Percentiles rank a stretch among this genome's conserved stretches.
Conservation (phyloP, 2,113 vertebrate genomes). For the Xiphias gladius region DNA sequence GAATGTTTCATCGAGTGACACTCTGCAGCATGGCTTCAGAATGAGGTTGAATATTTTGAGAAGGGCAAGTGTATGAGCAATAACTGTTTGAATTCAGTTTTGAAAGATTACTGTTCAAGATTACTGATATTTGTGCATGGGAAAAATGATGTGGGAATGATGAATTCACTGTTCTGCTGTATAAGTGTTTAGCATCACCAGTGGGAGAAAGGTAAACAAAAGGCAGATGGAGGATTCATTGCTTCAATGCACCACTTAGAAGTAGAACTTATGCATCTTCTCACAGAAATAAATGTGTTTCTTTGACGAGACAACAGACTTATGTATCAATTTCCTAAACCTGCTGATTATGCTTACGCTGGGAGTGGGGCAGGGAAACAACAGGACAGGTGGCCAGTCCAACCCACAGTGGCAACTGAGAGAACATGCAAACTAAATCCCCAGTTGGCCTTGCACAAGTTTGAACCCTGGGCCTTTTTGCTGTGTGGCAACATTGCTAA, state of each 20-base stretch:
- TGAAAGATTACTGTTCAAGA: neutral
- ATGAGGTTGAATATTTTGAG: neutral
- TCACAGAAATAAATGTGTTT: conserved; percentile 18
- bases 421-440: neutral
- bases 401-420: conserved; percentile 5
- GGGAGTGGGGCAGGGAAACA: neutral
- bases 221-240: conserved; percentile 31
- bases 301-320: conserved; percentile 12
- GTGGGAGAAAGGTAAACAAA: conserved; percentile 17
- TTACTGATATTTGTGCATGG: neutral
- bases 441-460: neutral
- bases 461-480: neutral
- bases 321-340: conserved; percentile 28
- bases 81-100: neutral
- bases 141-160: neutral
- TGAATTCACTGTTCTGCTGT: conserved; percentile 2
- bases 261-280: conserved; percentile 21
- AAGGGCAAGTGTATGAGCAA: neutral
- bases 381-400: conserved; percentile 5
- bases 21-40: neutral
- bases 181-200: neutral
- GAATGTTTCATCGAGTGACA: neutral
- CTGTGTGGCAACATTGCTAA: neutral
- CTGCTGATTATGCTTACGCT: neutral
- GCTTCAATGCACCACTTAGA: neutral